Base-by-base conservation (phyloP, 2,888 invertebrate species). In the Blastobasis lacticolella region DNA sequence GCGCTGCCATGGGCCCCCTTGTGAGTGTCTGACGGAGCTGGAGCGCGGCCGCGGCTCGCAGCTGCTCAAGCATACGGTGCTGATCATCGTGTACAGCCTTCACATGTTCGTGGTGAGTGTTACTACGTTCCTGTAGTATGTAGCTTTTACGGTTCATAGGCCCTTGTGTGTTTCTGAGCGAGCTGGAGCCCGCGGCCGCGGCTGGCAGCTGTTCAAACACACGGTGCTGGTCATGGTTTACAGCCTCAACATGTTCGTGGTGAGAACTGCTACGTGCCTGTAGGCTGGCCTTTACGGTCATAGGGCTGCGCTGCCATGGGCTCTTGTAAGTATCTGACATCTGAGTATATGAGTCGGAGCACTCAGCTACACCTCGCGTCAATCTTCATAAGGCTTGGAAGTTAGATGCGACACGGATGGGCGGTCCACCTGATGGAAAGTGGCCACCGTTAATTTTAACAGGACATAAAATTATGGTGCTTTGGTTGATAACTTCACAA, bases 61-160 rank as follows among this genome's bases (percentile, higher is more conserved):
- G 5, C 42, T 42, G 42, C 42, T 42, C 5, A 5, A 42, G 42
- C 42, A 42, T n/a, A 42, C 42, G 9, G 8, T 42, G 42, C 42
- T 42, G 9, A 6, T 42, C 42, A 42, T 42, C 8, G 42, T n/a
- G 9, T 42, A 4, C 5, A 42, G 42, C 42, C 42, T 42, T n/a
- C 8, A 8, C 8, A 42, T 42, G 42, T 42, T 42, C 81, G 93
- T 97, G 71, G 96, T 96, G 75, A 90, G 93, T 90, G n/a, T n/a
- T 4, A 42, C 42, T 42, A 8, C 40, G 6, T 40, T 8, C 40
- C 6, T 40, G 40, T 5, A 5, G 40, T 40, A 40, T n/a, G 8
- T 40, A 8, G 40, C 40, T 40, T 40, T 40, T 40, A 8, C 40
- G 6, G n/a, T n/a, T 23, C 23, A 23, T 23, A 23, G 23, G 23